A percentile compares a stretch with the other conserved stretches of the same genome.
These are phyloP conservation scores for Conus betulinus DNA, from an alignment of 1,140 invertebrate genomes.

Conservation along the genomic window DNA sequence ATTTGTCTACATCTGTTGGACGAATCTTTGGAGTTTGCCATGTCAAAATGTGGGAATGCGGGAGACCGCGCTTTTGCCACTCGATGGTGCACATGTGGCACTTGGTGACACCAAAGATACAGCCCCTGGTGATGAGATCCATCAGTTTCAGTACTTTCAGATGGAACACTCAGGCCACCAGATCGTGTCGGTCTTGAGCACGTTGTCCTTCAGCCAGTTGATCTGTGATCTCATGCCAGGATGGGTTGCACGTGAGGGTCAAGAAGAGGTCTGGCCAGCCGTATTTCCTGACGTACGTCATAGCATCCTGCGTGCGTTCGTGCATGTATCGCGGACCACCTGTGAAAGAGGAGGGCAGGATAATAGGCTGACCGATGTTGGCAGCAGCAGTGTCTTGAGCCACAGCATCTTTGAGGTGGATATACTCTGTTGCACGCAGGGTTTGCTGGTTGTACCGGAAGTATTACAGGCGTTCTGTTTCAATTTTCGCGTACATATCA, in stretches of 20 bases:
- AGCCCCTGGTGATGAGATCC: not conserved
- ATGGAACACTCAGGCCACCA: conserved; percentile 76
- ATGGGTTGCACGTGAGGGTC: conserved; percentile 78
- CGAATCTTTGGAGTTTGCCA: conserved; percentile 61
- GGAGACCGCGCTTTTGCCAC: conserved; percentile 77
- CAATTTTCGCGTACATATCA: conserved; percentile 74
- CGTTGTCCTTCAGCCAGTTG: conserved; percentile 62
- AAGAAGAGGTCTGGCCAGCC: conserved; percentile 76
- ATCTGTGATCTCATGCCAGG: conserved; percentile 75
- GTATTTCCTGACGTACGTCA: conserved; percentile 76
- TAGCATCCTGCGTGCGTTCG: conserved; percentile 76
- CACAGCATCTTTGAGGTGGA: conserved; percentile 52
- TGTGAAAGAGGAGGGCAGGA: conserved; percentile 73
- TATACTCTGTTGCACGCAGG: conserved; percentile 56
- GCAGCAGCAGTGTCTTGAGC: conserved; percentile 40
- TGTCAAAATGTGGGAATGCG: conserved; percentile 78
- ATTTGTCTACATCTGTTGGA: not conserved
- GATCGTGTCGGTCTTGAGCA: conserved; percentile 72
- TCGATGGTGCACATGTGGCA: conserved; percentile 72
- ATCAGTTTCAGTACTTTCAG: conserved; percentile 75
- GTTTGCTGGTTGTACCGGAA: conserved; percentile 58
- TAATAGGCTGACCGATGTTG: conserved; percentile 67
- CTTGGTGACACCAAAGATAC: conserved; percentile 2
- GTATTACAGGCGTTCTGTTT: conserved; percentile 65
- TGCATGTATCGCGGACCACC: conserved; percentile 75